Percentiles rank a stretch among this genome's conserved stretches.
Evolutionary conservation across 2,888 invertebrate genomes (phyloP).

Genomic region (Tolmerus cingulatus): DNA sequence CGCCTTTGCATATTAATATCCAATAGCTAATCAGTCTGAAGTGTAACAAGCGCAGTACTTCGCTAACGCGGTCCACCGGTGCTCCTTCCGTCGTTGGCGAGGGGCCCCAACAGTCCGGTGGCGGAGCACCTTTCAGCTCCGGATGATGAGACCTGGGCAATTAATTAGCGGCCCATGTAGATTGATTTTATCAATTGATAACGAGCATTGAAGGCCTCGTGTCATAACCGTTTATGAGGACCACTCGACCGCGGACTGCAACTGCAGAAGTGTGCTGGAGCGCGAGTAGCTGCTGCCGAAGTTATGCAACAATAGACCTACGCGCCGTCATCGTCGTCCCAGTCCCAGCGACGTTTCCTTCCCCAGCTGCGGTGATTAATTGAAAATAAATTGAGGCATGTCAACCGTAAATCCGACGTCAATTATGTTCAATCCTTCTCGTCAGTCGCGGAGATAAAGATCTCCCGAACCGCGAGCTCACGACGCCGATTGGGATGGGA

Average conservation of each 20-base stretch:
- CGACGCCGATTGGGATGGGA: slow-evolving; percentile 25
- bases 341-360: background rate
- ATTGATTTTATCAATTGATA: slow-evolving; percentile 9
- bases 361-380: slow-evolving; percentile 18
- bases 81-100: background rate
- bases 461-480: slow-evolving; percentile 5
- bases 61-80: background rate
- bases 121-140: background rate
- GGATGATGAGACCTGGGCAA: slow-evolving; percentile 27
- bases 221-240: background rate
- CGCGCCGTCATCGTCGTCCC: background rate
- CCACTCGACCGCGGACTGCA: background rate
- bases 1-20: slow-evolving; percentile 37
- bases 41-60: slow-evolving; percentile 7
- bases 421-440: slow-evolving; percentile 35
- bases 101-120: background rate
- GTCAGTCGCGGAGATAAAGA: background rate
- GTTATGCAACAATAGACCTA: background rate
- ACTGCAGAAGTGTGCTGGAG: background rate
- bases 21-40: slow-evolving; percentile 36
- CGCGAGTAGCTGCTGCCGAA: background rate
- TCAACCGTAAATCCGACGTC: slow-evolving; percentile 37
- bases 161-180: slow-evolving; percentile 35
- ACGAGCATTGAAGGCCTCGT: background rate
- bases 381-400: slow-evolving; percentile 36